These are phyloP conservation scores for Tetranychus piercei DNA, from an alignment of 2,888 invertebrate species.

Conservation along the genomic window DNA sequence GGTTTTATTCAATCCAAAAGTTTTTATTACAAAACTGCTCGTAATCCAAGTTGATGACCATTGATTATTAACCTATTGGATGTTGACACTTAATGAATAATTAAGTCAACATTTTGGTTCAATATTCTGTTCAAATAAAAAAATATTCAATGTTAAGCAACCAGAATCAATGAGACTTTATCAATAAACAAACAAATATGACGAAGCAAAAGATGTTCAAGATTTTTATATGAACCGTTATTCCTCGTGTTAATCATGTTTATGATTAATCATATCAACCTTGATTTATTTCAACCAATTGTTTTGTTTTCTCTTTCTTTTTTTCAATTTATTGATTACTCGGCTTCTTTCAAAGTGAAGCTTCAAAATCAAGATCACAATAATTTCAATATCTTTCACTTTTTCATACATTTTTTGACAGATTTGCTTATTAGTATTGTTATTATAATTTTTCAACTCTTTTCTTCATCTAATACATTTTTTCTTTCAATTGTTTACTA, in stretches of 20 bases:
- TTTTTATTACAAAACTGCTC: constrained; percentile 38
- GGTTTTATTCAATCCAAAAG: too few relatives aligned
- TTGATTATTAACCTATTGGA: neutral
- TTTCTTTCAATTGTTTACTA: neutral
- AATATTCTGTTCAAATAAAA: too few relatives aligned
- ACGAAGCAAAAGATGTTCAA: too few relatives aligned
- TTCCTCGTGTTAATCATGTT: too few relatives aligned
- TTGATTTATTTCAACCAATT: neutral
- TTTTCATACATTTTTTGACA: neutral
- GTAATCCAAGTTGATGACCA: neutral
- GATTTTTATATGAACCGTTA: too few relatives aligned
- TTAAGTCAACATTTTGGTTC: too few relatives aligned
- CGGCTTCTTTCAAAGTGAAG: neutral
- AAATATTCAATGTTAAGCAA: too few relatives aligned
- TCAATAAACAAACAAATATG: too few relatives aligned
- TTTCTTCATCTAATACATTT: too few relatives aligned
- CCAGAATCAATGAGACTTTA: too few relatives aligned
- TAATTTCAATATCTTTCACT: neutral
- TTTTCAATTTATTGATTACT: neutral
- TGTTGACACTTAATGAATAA: too few relatives aligned
- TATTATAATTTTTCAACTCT: neutral
- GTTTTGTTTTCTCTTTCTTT: neutral
- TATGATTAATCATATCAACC: neutral
- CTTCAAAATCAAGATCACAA: neutral
- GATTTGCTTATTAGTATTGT: neutral